Percentiles rank a stretch among this genome's conserved stretches.
phyloP scores from a whole-genome alignment of 2,113 vertebrate genomes.

The Smithornis capensis region DNA sequence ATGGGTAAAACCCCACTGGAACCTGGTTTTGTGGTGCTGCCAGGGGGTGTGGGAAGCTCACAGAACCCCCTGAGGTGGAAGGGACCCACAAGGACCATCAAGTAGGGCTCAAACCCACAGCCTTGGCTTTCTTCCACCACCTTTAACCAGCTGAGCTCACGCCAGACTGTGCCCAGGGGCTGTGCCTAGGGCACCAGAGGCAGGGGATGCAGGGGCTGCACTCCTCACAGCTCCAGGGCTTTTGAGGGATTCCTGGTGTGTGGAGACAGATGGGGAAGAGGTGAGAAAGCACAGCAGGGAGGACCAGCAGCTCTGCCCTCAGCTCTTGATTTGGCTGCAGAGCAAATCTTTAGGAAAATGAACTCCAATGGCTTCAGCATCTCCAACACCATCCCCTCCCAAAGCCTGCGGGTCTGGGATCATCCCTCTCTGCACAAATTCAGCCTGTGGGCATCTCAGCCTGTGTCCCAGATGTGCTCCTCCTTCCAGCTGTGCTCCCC shows the following conservation, averaged over 20 bases:
- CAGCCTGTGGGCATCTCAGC: background rate
- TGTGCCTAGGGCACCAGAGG: fast-evolving
- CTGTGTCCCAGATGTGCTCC: background rate
- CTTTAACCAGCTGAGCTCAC: background rate
- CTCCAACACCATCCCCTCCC: background rate
- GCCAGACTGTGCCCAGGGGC: background rate
- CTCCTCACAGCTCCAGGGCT: fast-evolving
- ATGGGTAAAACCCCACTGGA: background rate
- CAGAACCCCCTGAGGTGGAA: background rate
- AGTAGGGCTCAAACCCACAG: background rate
- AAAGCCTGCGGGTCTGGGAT: background rate
- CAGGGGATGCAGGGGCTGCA: fast-evolving
- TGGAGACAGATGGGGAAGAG: background rate
- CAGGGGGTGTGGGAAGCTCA: background rate
- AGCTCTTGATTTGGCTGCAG: background rate
- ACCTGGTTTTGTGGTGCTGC: background rate
- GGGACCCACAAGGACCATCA: background rate
- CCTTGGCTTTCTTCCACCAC: background rate
- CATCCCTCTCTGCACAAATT: background rate
- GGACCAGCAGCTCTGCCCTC: background rate
- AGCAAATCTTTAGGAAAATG: background rate
- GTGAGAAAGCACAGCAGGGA: fast-evolving
- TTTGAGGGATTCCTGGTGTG: background rate
- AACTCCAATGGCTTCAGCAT: fast-evolving
- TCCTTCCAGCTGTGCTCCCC: background rate